Evolutionary conservation across 64 coral and sea anemone species (phyloP).

Genomic region (Pocillopora verrucosa): DNA sequence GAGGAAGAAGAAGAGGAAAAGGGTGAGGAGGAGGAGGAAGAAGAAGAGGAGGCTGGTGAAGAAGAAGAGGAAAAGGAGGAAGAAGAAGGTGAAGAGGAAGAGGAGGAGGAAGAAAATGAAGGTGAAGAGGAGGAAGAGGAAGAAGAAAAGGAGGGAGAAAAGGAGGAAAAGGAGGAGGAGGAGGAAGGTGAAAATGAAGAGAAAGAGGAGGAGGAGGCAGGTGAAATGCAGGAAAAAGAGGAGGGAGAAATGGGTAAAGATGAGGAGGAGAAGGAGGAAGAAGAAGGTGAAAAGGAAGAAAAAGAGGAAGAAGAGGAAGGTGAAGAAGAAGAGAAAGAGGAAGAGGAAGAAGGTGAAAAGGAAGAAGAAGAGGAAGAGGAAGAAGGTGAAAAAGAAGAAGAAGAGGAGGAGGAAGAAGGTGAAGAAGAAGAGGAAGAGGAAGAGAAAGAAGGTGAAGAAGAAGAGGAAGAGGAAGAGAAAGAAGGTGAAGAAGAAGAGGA

Average conservation of each 20-base stretch:
- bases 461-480: slow-evolving; percentile 1
- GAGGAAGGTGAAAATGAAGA: background rate
- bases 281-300: background rate
- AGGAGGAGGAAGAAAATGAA: slow-evolving; percentile 17
- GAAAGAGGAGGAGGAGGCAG: background rate
- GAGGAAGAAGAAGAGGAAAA: slow-evolving; percentile 22
- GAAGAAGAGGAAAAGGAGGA: slow-evolving; percentile 1
- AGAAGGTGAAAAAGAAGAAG: slow-evolving; percentile 1
- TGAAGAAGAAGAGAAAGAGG: slow-evolving; percentile 11
- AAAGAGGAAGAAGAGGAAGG: slow-evolving; percentile 11
- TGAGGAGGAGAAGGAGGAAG: slow-evolving; percentile 9
- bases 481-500: background rate
- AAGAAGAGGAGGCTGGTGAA: slow-evolving; percentile 3
- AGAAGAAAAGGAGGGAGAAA: background rate
- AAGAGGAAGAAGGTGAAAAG: background rate
- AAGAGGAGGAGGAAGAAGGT: slow-evolving; percentile 3
- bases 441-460: background rate
- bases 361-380: slow-evolving; percentile 7
- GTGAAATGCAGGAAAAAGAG: background rate
- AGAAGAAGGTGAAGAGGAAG: slow-evolving; percentile 19
- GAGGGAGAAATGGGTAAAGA: background rate
- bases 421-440: slow-evolving; percentile 30
- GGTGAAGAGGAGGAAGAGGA: background rate
- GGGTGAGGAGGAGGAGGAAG: slow-evolving; percentile 35
- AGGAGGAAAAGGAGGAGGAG: slow-evolving; percentile 10